phyloP scores from a whole-genome alignment of 2,888 invertebrate genomes.

The Erebia epiphron region DNA sequence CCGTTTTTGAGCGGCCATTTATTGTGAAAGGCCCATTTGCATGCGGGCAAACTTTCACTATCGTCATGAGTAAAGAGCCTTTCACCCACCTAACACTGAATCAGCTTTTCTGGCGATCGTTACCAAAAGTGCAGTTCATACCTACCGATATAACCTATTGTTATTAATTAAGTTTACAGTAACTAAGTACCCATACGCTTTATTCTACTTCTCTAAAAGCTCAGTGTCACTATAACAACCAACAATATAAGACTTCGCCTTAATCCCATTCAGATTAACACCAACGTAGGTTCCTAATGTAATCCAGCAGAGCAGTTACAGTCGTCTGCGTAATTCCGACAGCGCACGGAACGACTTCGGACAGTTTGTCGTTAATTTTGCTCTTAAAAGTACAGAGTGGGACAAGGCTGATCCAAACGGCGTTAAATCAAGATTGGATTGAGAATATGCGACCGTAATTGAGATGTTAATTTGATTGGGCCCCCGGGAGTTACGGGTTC shows the following conservation, averaged over 20 bases:
- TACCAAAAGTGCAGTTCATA: no score
- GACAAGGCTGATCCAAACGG: slow-evolving; percentile 39
- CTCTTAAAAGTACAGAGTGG: slow-evolving; percentile 38
- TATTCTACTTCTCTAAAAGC: not conserved
- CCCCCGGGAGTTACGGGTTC: slow-evolving; percentile 34
- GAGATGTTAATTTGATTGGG: slow-evolving; percentile 46
- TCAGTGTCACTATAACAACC: not conserved
- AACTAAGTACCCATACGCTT: not conserved
- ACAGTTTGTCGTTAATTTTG: slow-evolving; percentile 42
- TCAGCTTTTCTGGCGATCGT: no score
- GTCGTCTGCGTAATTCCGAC: slow-evolving; percentile 31
- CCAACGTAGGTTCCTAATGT: slow-evolving; percentile 23
- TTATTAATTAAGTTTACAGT: no score
- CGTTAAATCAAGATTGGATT: slow-evolving; percentile 43
- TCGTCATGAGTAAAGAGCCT: no score
- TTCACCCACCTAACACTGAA: no score
- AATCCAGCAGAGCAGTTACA: slow-evolving; percentile 24
- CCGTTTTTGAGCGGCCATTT: no score
- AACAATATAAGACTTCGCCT: slow-evolving; percentile 10
- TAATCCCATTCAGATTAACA: slow-evolving; percentile 24
- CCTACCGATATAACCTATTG: no score
- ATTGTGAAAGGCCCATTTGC: no score
- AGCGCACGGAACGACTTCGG: slow-evolving; percentile 32
- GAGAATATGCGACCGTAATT: slow-evolving; percentile 43
- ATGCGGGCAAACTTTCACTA: no score